These are phyloP conservation scores for Epinephelus cyanopodus DNA, from an alignment of 2,113 vertebrate genomes.

Conservation along the genomic window DNA sequence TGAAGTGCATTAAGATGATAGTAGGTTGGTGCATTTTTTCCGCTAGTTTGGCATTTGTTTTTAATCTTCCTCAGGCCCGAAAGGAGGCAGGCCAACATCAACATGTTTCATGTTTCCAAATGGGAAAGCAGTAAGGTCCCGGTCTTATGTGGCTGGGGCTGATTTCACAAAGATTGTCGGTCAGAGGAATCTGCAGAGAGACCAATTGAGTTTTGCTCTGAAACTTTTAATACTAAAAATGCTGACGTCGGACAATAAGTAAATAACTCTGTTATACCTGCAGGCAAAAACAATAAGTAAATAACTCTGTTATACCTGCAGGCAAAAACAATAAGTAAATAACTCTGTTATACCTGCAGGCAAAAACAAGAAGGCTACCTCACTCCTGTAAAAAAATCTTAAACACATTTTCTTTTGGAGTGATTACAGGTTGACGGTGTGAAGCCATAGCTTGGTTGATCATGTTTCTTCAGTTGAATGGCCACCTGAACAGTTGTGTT, in stretches of 20 bases:
- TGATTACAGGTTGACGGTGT: background rate
- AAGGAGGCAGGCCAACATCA: background rate
- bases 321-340: background rate
- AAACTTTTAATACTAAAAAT: background rate
- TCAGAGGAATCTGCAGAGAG: background rate
- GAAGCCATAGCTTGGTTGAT: background rate
- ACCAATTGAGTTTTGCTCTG: background rate
- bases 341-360: background rate
- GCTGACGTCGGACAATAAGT: background rate
- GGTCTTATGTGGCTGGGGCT: background rate
- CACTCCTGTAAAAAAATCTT: background rate
- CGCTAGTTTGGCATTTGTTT: slow-evolving; percentile 3
- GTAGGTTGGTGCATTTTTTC: background rate
- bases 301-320: background rate
- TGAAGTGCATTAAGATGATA: background rate
- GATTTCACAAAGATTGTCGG: slow-evolving; percentile 22
- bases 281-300: background rate
- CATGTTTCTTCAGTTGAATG: background rate
- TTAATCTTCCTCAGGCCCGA: background rate
- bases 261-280: too few relatives aligned
- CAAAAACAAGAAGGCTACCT: slow-evolving; percentile 7
- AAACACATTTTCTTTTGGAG: background rate
- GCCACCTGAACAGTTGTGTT: background rate
- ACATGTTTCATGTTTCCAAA: slow-evolving; percentile 3
- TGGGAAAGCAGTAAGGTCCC: slow-evolving; percentile 22